These are phyloP conservation scores for Grantiella picta DNA, from an alignment of 2,113 vertebrate species.

Conservation along the genomic window DNA sequence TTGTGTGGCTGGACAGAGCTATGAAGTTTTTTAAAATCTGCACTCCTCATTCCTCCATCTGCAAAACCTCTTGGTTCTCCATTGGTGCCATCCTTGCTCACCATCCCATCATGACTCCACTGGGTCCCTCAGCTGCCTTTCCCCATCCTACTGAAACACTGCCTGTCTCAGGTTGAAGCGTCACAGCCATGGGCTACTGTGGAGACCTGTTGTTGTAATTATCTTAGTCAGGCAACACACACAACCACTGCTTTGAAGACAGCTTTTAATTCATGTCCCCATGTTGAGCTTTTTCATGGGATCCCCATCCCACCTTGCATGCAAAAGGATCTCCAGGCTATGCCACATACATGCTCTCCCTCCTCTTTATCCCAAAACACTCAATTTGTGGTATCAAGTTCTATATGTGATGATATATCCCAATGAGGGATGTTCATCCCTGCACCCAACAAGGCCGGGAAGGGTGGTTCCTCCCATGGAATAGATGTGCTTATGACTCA, in stretches of 20 bases:
- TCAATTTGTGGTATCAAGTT: neutral
- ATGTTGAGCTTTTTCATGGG: neutral
- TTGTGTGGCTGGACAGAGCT: neutral
- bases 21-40: neutral
- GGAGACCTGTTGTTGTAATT: neutral
- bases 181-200: fast-evolving
- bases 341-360: neutral
- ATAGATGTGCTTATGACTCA: neutral
- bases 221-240: neutral
- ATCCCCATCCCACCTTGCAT: neutral
- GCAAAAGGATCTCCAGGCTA: neutral
- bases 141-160: neutral
- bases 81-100: neutral
- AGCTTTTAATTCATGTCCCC: neutral
- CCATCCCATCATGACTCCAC: neutral
- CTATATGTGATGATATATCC: neutral
- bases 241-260: neutral
- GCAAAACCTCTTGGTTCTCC: neutral
- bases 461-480: neutral
- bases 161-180: neutral
- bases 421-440: neutral
- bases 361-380: neutral
- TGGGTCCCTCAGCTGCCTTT: neutral
- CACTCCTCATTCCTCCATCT: neutral
- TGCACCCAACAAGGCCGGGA: fast-evolving